A percentile compares a stretch with the other conserved stretches of the same genome.
phyloP scores from a whole-genome alignment of 2,113 vertebrate genomes.

The Rafetus swinhoei region DNA sequence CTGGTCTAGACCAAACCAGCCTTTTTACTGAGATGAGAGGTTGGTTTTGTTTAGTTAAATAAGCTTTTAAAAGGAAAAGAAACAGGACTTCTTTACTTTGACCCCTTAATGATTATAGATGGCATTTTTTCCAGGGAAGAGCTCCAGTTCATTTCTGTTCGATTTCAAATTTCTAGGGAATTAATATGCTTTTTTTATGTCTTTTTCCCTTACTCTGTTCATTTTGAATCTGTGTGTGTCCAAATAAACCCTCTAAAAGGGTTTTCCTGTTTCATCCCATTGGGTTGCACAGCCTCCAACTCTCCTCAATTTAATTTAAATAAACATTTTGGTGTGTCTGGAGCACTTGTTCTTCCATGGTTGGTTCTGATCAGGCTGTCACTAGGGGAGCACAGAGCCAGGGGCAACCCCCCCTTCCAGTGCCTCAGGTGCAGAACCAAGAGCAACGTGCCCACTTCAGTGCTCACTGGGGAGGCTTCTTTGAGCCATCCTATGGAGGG shows the following conservation, averaged over 20 bases:
- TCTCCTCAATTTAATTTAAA: background rate
- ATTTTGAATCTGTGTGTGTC: background rate
- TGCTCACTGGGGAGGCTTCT: no score
- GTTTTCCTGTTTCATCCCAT: background rate
- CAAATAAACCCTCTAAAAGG: background rate
- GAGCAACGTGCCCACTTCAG: no score
- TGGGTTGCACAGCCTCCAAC: background rate
- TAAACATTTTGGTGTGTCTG: background rate
- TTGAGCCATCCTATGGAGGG: no score
- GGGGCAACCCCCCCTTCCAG: no score
- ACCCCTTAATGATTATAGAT: background rate
- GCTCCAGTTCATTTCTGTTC: background rate
- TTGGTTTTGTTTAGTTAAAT: background rate
- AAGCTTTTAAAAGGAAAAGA: background rate
- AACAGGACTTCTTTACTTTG: background rate
- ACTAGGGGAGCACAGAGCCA: no score
- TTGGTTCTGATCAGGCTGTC: no score
- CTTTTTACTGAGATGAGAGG: background rate
- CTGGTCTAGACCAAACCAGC: no score
- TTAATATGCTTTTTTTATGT: background rate
- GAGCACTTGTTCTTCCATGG: background rate
- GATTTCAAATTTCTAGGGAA: background rate
- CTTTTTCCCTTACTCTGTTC: background rate
- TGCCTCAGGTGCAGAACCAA: no score
- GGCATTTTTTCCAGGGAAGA: background rate